Base-by-base conservation (phyloP, 2,797 vertebrate genomes). In the Ctenosaura bakeri region DNA sequence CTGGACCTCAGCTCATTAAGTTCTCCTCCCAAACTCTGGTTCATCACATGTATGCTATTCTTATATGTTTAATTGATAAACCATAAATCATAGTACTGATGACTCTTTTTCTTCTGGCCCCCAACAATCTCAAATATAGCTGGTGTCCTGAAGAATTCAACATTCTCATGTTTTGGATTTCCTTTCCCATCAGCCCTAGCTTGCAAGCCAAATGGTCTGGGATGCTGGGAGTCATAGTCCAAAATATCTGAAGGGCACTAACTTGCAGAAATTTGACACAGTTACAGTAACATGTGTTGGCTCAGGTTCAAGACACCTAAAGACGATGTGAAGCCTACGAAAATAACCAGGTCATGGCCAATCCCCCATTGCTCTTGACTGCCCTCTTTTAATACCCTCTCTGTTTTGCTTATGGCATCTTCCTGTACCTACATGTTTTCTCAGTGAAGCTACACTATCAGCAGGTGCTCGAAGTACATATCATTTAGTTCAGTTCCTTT, bases 391-490 rank as follows among this genome's bases (percentile, higher is more conserved):
- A 94, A 88, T 88, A 91, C 90, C 94, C 90, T 91, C 62, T n/a
- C 66, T 29, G 46, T 83, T 56, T 6, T 1, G 1, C 82, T 76
- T 71, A 29, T 82, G 91, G 9, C 29, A 73, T n/a, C 52, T 93
- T 94, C 90, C 62, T 86, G 20, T 85, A 14, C 56, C 20, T 66
- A 3, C 54, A 86, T 82, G 85, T 88, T 93, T 96, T 87, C 91
- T 92, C 88, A 92, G 24, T 66, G 84, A 38, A 81, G 2, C 2
- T 71, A 83, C 71, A 2, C 22, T 94, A 94, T 93, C 76, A 92
- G 59, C 22, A 79, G 90, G 29, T n/a, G 69, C n/a, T 95, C 79
- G 42, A 96, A 96, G 93, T 93, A 71, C 94, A 42, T 88, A 90
- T 62, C 1, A 89, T 83, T 92, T 90, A 83, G 71, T 83, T 90